A percentile compares a stretch with the other conserved stretches of the same genome.
Conservation (phyloP, 2,888 invertebrate genomes). For the Cephus spinipes region DNA sequence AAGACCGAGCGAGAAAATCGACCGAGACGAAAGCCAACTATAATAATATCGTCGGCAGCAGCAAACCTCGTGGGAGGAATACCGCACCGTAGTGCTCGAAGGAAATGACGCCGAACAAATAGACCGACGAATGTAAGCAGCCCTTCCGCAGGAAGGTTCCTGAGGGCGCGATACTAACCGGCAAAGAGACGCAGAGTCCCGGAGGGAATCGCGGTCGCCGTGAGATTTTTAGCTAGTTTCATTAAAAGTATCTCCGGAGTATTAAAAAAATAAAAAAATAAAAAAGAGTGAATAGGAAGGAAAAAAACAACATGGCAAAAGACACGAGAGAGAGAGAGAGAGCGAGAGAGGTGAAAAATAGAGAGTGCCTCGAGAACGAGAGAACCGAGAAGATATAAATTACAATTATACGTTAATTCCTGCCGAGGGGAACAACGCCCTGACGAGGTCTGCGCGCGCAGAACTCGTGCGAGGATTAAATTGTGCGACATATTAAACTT, state of each 20-base stretch:
- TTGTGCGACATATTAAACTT: conserved; percentile 12
- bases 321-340: too few species aligned
- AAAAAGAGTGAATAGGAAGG: background rate
- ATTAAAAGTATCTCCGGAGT: conserved; percentile 4
- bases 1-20: background rate
- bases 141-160: background rate
- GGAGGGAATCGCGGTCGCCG: background rate
- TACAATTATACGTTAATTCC: conserved; percentile 8
- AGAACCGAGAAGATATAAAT: conserved; percentile 7
- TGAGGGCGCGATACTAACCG: background rate
- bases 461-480: conserved; percentile 7
- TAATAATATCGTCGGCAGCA: background rate
- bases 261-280: background rate
- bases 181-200: background rate
- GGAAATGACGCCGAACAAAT: conserved; percentile 9
- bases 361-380: background rate
- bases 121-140: background rate
- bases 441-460: background rate
- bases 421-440: background rate
- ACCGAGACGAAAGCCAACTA: background rate
- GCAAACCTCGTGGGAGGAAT: background rate
- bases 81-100: background rate
- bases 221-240: conserved; percentile 12
- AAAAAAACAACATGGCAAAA: background rate
- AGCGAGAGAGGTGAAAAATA: background rate